Base-by-base conservation (phyloP, 2,797 vertebrate species). In the Gymnoscopelus braueri region DNA sequence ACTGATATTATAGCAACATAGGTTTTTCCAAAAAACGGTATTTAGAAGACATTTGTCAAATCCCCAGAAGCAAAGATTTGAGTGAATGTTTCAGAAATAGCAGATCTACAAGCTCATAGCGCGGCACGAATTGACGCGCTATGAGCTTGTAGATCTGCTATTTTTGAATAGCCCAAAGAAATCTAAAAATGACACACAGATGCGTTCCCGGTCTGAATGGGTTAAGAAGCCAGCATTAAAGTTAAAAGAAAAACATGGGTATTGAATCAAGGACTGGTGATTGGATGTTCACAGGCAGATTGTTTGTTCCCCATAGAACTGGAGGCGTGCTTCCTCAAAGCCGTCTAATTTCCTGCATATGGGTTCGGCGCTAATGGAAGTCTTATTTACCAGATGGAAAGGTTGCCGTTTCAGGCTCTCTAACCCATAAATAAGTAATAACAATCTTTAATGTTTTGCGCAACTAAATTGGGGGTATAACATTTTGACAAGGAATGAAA, bases 341-440 rank as follows among this genome's bases (percentile, higher is more conserved):
- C 14, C 3, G 7, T 52, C 49, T 60, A 47, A 69, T 60, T 60
- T 61, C 49, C 49, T 58, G 14, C 15, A 54, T 44, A 54, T 44
- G 29, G 26, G 9, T 39, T 13, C n/a, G 39, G 39, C 8, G 39
- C 4, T 48, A 39, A 56, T 23, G n/a, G 14, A 11, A 56, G 39
- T 7, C 4, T 48, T 55, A 4, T 64, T 53, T 32, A 15, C 35
- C 15, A 7, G 19, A 60, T 15, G 29, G 29, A 13, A 64, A 54
- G 14, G 51, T 50, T 62, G 14, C 29, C 32, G n/a, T 47, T 55
- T 39, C 29, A 59, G 63, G 32, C 10, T 54, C n/a, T 55, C 10
- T 32, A 35, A 10, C 35, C 39, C 53, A 65, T 65, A 24, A 26
- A 56, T 44, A 56, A 47, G 24, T 54, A 2, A 39, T 47, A 39